Percentiles rank a stretch among this genome's conserved stretches.
Evolutionary conservation across 2,113 vertebrate genomes (phyloP).

Genomic region (Stercorarius parasiticus): DNA sequence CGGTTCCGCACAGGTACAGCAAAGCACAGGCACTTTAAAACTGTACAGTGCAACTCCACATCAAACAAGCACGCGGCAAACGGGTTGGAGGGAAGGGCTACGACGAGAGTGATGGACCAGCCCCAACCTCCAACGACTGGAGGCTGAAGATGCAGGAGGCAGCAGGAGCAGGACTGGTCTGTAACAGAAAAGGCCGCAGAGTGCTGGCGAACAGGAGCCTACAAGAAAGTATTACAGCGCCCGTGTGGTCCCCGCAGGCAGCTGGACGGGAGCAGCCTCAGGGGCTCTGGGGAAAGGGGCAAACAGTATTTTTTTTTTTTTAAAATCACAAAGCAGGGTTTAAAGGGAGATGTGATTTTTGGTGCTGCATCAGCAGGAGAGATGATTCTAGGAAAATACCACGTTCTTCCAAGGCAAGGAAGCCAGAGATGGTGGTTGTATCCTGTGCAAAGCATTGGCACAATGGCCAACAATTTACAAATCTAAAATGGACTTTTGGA

Average conservation of each 20-base stretch:
- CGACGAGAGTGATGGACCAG: not conserved
- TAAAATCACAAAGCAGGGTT: not conserved
- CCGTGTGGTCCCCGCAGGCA: accelerated
- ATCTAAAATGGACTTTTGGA: not conserved
- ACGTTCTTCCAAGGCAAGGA: not conserved
- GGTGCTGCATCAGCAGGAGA: not conserved
- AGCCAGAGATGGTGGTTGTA: not conserved
- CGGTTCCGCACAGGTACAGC: not conserved
- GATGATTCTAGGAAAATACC: too few relatives aligned
- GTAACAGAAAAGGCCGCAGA: accelerated
- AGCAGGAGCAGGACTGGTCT: accelerated
- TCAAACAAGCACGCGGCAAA: accelerated
- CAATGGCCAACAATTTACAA: not conserved
- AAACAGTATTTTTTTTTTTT: not conserved
- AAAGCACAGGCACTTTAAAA: not conserved
- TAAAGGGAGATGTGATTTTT: not conserved
- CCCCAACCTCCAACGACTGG: accelerated
- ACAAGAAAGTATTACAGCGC: accelerated
- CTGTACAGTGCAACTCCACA: accelerated
- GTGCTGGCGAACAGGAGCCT: not conserved
- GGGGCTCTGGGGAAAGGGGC: not conserved
- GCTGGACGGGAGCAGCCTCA: too few relatives aligned
- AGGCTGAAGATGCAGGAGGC: not conserved
- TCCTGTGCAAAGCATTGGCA: not conserved
- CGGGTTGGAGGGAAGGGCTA: not conserved